Conservation (phyloP, 2,797 vertebrate genomes). For the Margarornis squamiger region DNA sequence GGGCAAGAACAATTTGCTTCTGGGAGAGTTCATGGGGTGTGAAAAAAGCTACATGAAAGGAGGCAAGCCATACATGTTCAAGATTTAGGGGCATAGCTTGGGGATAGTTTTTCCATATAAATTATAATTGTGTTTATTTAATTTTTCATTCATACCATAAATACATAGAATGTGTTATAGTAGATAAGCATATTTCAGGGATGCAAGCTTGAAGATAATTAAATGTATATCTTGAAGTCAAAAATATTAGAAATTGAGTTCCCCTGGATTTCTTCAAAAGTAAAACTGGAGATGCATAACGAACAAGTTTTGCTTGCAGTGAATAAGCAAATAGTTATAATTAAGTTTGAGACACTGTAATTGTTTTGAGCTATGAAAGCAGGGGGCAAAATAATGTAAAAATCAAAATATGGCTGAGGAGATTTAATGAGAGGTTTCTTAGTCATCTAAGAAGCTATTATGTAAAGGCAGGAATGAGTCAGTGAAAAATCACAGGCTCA, state of each 20-base stretch:
- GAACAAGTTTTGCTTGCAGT: background rate
- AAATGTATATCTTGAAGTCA: background rate
- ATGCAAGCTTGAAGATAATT: background rate
- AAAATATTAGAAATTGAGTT: background rate
- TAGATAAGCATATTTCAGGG: background rate
- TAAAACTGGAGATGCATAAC: background rate
- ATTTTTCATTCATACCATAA: background rate
- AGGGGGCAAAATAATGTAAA: background rate
- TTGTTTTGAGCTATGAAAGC: background rate
- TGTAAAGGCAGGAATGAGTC: background rate
- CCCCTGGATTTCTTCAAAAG: background rate
- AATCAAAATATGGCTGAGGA: background rate
- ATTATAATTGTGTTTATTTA: background rate
- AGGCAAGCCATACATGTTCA: background rate
- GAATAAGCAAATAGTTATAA: background rate
- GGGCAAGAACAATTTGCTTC: background rate
- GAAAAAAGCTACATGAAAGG: background rate
- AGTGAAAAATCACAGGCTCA: background rate
- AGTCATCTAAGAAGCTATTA: background rate
- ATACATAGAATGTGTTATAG: background rate
- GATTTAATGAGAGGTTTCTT: background rate
- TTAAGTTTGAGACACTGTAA: background rate
- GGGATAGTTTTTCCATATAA: background rate
- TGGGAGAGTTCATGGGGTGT: background rate
- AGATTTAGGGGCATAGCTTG: background rate